Percentiles rank a stretch among this genome's conserved stretches.
Conservation (phyloP, 2,113 vertebrate species). For the Orthonyx spaldingii region DNA sequence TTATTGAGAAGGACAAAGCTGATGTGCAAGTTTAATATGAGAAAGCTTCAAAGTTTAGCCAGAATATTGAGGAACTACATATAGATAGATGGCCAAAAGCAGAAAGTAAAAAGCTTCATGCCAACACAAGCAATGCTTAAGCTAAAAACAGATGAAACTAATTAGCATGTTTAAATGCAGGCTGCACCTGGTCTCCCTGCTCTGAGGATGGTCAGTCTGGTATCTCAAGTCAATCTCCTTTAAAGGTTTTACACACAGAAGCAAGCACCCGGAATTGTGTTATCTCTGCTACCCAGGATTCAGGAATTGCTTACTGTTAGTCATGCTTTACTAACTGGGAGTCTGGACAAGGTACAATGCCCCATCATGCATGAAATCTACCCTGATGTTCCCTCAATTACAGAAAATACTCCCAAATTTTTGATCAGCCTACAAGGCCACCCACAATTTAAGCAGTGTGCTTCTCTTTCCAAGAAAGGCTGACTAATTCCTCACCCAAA, state of each 20-base stretch:
- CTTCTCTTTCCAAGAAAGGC: background rate
- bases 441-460: background rate
- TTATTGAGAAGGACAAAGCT: conserved; percentile 23
- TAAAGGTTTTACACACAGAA: background rate
- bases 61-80: background rate
- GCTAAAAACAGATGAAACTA: conserved; percentile 13
- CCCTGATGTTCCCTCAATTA: background rate
- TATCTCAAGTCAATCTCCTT: background rate
- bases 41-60: background rate
- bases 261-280: background rate
- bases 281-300: background rate
- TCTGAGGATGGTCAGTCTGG: conserved; percentile 2
- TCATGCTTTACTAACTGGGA: background rate
- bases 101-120: conserved; percentile 29
- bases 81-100: conserved; percentile 9
- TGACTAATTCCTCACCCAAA: background rate
- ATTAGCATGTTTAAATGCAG: conserved; percentile 16
- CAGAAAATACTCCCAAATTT: background rate
- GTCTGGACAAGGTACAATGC: background rate
- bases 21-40: conserved; percentile 1
- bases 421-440: background rate
- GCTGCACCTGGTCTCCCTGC: conserved; percentile 23
- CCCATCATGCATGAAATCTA: background rate
- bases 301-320: background rate
- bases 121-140: conserved; percentile 52